Evolutionary conservation across 1,140 invertebrate species (phyloP).

Genomic region (Atopsyche davidsoni): DNA sequence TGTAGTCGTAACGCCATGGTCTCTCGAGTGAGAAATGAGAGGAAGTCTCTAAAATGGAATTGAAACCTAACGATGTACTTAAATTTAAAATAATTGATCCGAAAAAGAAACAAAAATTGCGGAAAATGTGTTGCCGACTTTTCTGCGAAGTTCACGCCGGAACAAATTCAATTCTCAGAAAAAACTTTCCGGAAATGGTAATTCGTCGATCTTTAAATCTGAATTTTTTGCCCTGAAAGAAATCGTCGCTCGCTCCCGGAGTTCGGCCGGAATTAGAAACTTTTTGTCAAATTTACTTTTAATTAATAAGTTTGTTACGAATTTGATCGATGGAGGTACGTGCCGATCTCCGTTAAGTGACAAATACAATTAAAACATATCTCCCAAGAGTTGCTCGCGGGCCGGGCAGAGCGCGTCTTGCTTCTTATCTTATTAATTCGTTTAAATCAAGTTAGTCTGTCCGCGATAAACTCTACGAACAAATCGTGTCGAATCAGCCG

Average conservation of each 20-base stretch:
- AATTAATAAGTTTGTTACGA: conserved; percentile 11
- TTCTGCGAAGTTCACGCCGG: conserved; percentile 6
- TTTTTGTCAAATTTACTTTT: conserved; percentile 7
- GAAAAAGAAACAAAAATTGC: conserved; percentile 14
- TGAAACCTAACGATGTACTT: conserved; percentile 3
- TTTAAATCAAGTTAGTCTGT: conserved; percentile 14
- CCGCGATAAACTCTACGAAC: conserved; percentile 9
- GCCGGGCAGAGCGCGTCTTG: too few species aligned
- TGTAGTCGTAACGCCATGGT: too few species aligned
- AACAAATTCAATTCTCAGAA: conserved; percentile 19
- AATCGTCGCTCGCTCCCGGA: not conserved
- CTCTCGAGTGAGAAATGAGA: too few species aligned
- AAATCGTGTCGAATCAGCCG: too few species aligned
- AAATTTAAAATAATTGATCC: conserved; percentile 7
- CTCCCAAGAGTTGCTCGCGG: too few species aligned
- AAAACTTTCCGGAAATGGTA: conserved; percentile 19
- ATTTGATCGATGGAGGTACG: conserved; percentile 15
- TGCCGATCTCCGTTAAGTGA: too few species aligned
- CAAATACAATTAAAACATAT: too few species aligned
- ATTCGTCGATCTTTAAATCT: conserved; percentile 13
- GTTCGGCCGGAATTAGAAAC: not conserved
- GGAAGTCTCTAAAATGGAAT: too few species aligned
- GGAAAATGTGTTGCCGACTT: conserved; percentile 9
- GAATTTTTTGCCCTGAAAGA: not conserved
- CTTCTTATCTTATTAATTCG: conserved; percentile 22